Conservation (phyloP, 2,797 vertebrate genomes). For the Mormyrops boulengeri region DNA sequence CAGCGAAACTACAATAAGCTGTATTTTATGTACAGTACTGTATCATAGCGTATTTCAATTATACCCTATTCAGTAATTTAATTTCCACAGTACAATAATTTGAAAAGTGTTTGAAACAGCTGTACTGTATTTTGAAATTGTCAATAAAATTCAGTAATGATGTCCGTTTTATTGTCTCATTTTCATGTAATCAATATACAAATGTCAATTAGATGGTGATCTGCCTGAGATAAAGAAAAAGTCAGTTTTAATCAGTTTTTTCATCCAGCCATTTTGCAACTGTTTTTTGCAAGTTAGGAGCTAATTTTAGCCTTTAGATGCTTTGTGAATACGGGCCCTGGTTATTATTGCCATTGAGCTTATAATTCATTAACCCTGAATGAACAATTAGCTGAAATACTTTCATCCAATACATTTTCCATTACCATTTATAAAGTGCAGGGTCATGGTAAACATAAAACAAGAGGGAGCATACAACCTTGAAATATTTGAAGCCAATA, state of each 20-base stretch:
- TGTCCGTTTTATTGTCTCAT: neutral
- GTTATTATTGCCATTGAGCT: neutral
- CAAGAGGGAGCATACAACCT: neutral
- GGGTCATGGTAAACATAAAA: neutral
- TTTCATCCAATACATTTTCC: neutral
- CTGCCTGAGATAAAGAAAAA: no score
- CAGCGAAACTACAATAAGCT: neutral
- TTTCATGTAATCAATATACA: no score
- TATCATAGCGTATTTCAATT: neutral
- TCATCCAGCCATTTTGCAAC: neutral
- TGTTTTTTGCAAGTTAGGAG: neutral
- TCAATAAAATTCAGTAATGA: neutral
- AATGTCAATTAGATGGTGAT: no score
- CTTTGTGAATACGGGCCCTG: neutral
- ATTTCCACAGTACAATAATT: neutral
- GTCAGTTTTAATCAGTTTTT: no score
- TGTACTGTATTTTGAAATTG: neutral
- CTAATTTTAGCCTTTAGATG: no score
- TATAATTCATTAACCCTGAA: neutral
- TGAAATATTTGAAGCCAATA: neutral
- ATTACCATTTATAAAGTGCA: neutral
- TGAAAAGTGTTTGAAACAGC: neutral
- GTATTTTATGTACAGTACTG: neutral
- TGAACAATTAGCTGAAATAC: neutral
- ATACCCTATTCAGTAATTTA: neutral